Conservation (phyloP, 2,797 vertebrate species). For the Zonotrichia albicollis region DNA sequence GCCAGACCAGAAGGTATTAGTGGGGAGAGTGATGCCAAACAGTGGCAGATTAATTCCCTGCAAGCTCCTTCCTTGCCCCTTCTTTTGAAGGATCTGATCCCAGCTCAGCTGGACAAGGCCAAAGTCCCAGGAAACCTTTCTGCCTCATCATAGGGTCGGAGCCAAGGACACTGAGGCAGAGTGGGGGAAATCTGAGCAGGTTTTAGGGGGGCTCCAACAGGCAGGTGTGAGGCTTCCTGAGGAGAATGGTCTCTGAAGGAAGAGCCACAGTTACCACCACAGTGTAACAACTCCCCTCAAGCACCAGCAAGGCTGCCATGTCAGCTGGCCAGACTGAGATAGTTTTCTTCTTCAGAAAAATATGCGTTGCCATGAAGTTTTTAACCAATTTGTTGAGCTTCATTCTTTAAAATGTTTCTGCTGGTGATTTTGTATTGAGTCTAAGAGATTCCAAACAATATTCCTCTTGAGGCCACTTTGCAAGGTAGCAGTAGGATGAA, state of each 20-base stretch:
- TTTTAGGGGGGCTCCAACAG: neutral
- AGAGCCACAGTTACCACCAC: neutral
- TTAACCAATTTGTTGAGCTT: neutral
- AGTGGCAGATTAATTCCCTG: neutral
- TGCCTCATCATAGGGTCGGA: neutral
- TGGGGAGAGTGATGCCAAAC: neutral
- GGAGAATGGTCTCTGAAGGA: neutral
- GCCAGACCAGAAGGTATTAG: neutral
- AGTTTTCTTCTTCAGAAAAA: neutral
- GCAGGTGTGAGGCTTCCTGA: neutral
- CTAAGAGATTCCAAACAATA: neutral
- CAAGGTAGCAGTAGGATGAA: neutral
- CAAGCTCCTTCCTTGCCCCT: neutral
- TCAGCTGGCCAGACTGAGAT: neutral
- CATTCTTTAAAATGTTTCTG: neutral
- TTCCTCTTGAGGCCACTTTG: neutral
- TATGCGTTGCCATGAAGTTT: neutral
- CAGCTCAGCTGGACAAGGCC: neutral
- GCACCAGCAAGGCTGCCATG: neutral
- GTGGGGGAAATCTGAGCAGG: neutral
- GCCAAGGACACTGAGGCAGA: neutral
- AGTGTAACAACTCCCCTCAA: rapidly evolving
- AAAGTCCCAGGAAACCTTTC: neutral
- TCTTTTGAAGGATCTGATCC: neutral
- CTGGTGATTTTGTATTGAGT: neutral